phyloP scores from a whole-genome alignment of 2,888 invertebrate genomes.

The Heliconius aoede region DNA sequence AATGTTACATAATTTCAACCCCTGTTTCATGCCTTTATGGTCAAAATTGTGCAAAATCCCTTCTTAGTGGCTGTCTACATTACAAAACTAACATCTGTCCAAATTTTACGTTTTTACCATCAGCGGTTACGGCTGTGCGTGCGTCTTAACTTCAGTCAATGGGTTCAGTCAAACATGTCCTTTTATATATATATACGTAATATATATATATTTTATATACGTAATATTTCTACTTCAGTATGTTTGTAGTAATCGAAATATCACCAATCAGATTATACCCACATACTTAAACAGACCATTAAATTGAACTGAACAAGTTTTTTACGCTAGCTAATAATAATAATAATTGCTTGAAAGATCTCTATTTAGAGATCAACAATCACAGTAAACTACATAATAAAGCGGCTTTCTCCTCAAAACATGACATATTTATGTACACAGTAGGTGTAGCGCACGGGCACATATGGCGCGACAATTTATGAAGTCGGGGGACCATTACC shows the following conservation, averaged over 20 bases:
- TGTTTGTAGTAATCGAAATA: background rate
- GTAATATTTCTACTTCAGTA: background rate
- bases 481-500: slow-evolving; percentile 81
- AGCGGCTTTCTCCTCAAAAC: slow-evolving; percentile 75
- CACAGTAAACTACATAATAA: slow-evolving; percentile 55
- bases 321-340: slow-evolving; percentile 16
- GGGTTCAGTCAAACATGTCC: too few species aligned
- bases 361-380: slow-evolving; percentile 31
- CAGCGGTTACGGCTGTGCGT: too few species aligned
- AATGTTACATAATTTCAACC: too few species aligned
- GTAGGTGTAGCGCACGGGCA: slow-evolving; percentile 79
- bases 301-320: slow-evolving; percentile 5
- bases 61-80: too few species aligned
- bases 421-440: slow-evolving; percentile 83
- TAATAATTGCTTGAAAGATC: slow-evolving; percentile 12
- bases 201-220: too few species aligned
- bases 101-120: too few species aligned
- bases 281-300: background rate
- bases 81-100: too few species aligned
- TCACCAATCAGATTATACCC: background rate
- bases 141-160: too few species aligned
- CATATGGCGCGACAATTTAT: slow-evolving; percentile 83
- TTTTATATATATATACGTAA: too few species aligned
- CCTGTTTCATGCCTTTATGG: too few species aligned
- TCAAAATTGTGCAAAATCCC: too few species aligned